Base-by-base conservation (phyloP, 1,140 invertebrate genomes). In the Neodiprion virginianus region DNA sequence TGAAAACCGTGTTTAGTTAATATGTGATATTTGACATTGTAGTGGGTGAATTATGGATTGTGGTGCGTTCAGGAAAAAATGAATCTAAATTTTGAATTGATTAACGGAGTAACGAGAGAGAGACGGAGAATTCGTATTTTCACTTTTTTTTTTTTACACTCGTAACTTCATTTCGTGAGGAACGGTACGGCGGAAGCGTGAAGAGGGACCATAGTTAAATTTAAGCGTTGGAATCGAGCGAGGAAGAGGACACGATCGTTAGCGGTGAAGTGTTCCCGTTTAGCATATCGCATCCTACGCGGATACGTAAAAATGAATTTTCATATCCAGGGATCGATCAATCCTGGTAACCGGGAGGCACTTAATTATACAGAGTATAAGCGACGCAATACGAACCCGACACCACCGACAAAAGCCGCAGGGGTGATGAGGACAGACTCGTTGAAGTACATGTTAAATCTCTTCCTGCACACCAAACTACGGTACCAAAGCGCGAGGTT, bases 321-420 rank as follows among this genome's bases (percentile, higher is more conserved):
- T 61, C 53, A 61, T 61, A 61, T 61, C 53, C 11, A 8, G n/a
- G 11, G 4, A 61, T 61, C 53, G 53, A 61, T 61, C 53, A 61
- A 61, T 61, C 53, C n/a, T 17, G n/a, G n/a, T 17, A 17, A 61
- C 53, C 53, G 11, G 53, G 53, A 61, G 53, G 53, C 53, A 61
- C 53, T 61, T 61, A 61, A 61, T 61, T 61, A 61, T 61, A 14
- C 53, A 12, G 53, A 61, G 53, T 61, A 8, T 61, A 86, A 83
- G 82, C 84, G 48, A 79, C 79, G 73, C 77, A 80, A 68, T 61
- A 67, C 72, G 49, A 75, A 78, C 70, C 82, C 81, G 40, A 78
- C 70, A 74, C 78, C 79, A 48, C 82, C 81, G 74, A 85, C 77
- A 80, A 86, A 88, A 61, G 86, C 81, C 74, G 78, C 82, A 86